Evolutionary conservation across 1,140 invertebrate species (phyloP), one percentile per base, ranked within the genome.

Genomic region (Adoxophyes honmai): DNA sequence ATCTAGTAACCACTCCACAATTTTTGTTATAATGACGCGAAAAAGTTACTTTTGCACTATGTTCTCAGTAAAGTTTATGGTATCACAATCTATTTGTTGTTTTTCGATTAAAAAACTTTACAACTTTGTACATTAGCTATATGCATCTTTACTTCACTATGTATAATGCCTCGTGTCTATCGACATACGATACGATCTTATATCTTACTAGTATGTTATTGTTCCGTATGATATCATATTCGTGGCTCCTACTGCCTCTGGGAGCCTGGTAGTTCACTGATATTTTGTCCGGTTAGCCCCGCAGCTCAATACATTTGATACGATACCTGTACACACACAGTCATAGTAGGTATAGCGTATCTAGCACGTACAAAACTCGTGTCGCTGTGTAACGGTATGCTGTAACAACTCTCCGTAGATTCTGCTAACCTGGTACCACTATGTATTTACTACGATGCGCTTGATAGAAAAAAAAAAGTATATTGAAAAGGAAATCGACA

Each of bases 401-500:
- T 48, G 21, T 48, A 35, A 57, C 63, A 62, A 70, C 35, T 79
- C 79, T 76, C 66, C 51, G 57, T 55, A 28, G 54, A 57, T 58
- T 81, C 74, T 87, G 78, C 51, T 59, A 64, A 66, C 84, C 81
- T 87, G 67, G 84, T 87, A 82, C 59, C 55, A 76, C 81, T 84
- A 87, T 87, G 80, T 87, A 85, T 85, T 82, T 75, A 79, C 78
- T 77, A 77, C 74, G 68, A 75, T 78, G 72, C 68, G 67, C 75
- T 73, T 64, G 64, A 64, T 73, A 78, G 70, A 68, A 64, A 82
- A 83, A 84, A 76, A 78, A 72, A 66, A 78, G 66, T 72, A 75
- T 73, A 75, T 68, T 68, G 62, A 68, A 62, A 48, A 33, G 18
- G 18, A 28, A 28, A 13, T n/a, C 42, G 10, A 18, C 42, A 28